Percentiles rank a stretch among this genome's conserved stretches.
Conservation (phyloP, 2,797 vertebrate genomes). For the Melopsittacus undulatus region DNA sequence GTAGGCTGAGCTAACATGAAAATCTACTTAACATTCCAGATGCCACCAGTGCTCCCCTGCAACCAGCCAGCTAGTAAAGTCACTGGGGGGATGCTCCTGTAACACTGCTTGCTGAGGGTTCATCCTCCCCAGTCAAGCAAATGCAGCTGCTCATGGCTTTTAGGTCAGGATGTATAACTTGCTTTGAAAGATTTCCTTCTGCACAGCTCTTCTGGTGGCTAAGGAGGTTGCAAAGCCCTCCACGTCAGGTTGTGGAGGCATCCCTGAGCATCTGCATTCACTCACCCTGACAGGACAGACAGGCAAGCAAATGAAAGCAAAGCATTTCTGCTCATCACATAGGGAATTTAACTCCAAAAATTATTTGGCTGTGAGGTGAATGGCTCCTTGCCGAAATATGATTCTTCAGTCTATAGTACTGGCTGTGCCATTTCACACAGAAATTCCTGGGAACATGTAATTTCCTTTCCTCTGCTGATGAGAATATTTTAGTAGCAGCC, state of each 20-base stretch:
- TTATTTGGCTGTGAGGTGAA: neutral
- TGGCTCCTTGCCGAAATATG: neutral
- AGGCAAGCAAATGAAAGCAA: neutral
- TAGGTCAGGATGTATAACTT: neutral
- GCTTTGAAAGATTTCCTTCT: neutral
- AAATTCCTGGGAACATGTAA: neutral
- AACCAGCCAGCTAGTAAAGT: neutral
- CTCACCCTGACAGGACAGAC: neutral
- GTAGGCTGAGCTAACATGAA: neutral
- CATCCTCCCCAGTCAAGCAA: neutral
- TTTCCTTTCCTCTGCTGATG: neutral
- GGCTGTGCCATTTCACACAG: neutral
- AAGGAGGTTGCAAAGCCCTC: neutral
- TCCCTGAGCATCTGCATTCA: neutral
- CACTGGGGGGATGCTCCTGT: neutral
- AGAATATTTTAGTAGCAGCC: neutral
- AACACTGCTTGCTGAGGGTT: neutral
- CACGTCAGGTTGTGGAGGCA: neutral
- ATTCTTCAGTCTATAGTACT: neutral
- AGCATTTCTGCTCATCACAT: neutral
- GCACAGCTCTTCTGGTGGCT: neutral
- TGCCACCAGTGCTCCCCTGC: neutral
- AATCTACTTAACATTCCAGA: neutral
- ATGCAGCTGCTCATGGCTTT: neutral
- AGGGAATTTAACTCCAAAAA: neutral